A percentile compares a stretch with the other conserved stretches of the same genome.
phyloP scores from a whole-genome alignment of 2,797 vertebrate genomes.

The Octomys mimax region DNA sequence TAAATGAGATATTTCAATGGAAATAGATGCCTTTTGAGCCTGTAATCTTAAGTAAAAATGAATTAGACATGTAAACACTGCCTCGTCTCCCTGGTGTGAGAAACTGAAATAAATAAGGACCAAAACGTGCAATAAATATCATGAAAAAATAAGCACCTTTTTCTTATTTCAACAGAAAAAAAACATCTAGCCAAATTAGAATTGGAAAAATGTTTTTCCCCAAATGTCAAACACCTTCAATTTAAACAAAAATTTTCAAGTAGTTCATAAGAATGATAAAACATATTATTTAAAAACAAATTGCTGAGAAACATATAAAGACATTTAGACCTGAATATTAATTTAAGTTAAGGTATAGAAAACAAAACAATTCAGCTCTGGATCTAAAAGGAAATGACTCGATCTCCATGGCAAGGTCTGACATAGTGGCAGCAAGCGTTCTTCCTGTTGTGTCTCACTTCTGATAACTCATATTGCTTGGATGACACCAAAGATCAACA shows the following conservation, averaged over 20 bases:
- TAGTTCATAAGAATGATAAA: background rate
- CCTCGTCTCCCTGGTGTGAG: background rate
- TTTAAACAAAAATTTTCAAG: slow-evolving; percentile 14
- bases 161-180: background rate
- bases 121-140: background rate
- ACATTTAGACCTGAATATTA: background rate
- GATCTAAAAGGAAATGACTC: background rate
- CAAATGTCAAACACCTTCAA: background rate
- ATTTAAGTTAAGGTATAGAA: background rate
- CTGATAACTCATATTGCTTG: background rate
- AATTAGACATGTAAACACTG: background rate
- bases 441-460: background rate
- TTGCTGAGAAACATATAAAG: background rate
- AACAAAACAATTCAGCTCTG: background rate
- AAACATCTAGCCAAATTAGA: background rate
- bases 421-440: background rate
- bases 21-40: background rate
- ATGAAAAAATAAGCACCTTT: background rate
- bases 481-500: background rate
- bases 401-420: background rate
- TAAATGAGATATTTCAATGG: background rate
- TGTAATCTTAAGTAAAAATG: background rate
- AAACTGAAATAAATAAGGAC: background rate
- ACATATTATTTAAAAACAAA: background rate
- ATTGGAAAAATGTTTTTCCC: slow-evolving; percentile 1